Percentiles rank a stretch among this genome's conserved stretches.
Conservation (phyloP, 2,113 vertebrate species). For the Podilymbus podiceps region DNA sequence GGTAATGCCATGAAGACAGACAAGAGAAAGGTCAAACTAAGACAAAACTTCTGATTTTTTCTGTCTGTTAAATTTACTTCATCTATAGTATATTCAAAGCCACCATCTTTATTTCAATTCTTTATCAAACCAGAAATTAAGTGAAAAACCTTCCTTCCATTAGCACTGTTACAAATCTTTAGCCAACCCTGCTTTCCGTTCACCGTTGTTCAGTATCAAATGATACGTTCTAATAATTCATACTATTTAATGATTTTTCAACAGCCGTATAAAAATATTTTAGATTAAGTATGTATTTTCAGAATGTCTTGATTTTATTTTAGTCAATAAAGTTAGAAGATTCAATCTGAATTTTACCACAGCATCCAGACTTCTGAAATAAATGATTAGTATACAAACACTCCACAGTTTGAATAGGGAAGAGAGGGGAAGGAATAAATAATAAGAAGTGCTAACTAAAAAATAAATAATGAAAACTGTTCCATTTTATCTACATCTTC, state of each 20-base stretch:
- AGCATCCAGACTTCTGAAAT: not conserved
- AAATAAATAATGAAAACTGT: not conserved
- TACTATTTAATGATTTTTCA: not conserved
- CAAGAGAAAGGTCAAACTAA: not conserved
- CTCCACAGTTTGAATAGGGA: not conserved
- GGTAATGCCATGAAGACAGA: not conserved
- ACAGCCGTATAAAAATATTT: not conserved
- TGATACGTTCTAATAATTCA: not conserved
- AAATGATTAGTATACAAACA: not conserved
- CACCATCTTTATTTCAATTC: not conserved
- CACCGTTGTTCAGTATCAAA: not conserved
- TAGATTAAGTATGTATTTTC: not conserved
- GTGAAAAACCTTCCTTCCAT: not conserved
- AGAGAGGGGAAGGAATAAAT: not conserved
- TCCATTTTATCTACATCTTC: not conserved
- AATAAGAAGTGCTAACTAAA: not conserved
- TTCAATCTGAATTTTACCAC: not conserved
- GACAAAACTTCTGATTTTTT: not conserved
- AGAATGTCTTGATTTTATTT: not conserved
- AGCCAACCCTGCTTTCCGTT: not conserved
- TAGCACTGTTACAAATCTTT: not conserved
- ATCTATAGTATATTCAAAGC: not conserved
- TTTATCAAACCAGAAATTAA: not conserved
- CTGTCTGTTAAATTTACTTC: not conserved
- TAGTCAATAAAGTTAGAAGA: not conserved